phyloP scores from a whole-genome alignment of 2,797 vertebrate genomes.

The Gymnothorax reevesii region DNA sequence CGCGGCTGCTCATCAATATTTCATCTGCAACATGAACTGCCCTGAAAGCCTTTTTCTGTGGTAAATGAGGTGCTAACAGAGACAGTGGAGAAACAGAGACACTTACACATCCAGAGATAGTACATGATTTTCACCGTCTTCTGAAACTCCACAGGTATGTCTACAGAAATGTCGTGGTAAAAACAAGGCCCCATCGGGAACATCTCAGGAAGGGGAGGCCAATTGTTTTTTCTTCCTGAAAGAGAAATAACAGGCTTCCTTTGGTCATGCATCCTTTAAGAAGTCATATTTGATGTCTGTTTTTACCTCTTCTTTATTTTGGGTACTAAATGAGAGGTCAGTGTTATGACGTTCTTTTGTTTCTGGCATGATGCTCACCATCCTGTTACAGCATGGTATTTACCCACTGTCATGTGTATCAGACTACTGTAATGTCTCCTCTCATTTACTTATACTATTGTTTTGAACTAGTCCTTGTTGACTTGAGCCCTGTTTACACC shows the following conservation, averaged over 20 bases:
- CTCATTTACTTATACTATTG: too few species aligned
- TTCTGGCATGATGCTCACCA: too few species aligned
- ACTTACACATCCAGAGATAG: slow-evolving; percentile 99
- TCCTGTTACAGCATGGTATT: too few species aligned
- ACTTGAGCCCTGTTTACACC: too few species aligned
- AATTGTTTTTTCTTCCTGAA: slow-evolving; percentile 96
- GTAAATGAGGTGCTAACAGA: not conserved
- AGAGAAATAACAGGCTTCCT: slow-evolving; percentile 12
- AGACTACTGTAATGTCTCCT: too few species aligned
- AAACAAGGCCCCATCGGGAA: slow-evolving; percentile 93
- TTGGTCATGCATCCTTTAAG: too few species aligned
- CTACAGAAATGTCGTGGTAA: slow-evolving; percentile 96
- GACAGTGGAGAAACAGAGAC: slow-evolving; percentile 2
- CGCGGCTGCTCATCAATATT: not conserved
- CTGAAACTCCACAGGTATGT: slow-evolving; percentile 98
- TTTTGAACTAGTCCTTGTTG: too few species aligned
- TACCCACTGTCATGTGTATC: too few species aligned
- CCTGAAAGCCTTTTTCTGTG: not conserved
- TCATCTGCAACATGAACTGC: not conserved
- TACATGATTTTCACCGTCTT: slow-evolving; percentile 99
- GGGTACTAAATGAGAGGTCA: too few species aligned
- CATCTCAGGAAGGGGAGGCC: slow-evolving; percentile 93
- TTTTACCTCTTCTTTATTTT: too few species aligned
- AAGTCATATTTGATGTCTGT: too few species aligned
- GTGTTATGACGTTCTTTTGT: too few species aligned